Base-by-base conservation (phyloP, 2,113 vertebrate genomes). In the Oryzias melastigma region DNA sequence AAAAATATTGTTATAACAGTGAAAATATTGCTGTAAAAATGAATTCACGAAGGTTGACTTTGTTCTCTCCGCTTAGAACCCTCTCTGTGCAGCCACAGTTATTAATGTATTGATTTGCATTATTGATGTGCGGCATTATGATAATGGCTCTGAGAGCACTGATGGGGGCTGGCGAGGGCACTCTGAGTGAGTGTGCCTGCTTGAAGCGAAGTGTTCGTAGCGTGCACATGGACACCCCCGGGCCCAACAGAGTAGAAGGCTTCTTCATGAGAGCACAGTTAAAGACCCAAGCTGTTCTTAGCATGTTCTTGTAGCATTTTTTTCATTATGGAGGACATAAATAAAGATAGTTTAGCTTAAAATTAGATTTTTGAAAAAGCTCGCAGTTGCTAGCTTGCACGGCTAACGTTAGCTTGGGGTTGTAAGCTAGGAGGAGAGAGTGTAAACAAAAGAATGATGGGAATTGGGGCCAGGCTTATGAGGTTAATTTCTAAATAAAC, bases 41-140 rank as follows among this genome's bases (percentile, higher is more conserved):
- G 56, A 58, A 73, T 4, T 27, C 25, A 7, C 25, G 72, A 64
- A 79, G 60, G 53, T 46, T 14, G 3, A 68, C 67, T 80, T 49
- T 67, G 27, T 16, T 50, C 45, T 17, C 49, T 27, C n/a, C 16
- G 22, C 27, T 20, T 51, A 3, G 19, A 57, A 41, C 42, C 19
- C 45, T 27, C 54, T 57, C 55, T 35, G 24, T 78, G 59, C 66
- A 79, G 80, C 78, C 69, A 75, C 69, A 65, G 82, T 90, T 89
- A 89, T 90, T 91, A 89, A 90, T 91, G 90, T 87, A 89, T 81
- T 87, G 81, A 88, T 78, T 82, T 93, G 87, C 88, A 92, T 93
- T 92, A 93, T 93, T 93, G 88, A 93, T 93, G 85, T 63, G 45
- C 73, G 79, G 80, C 88, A 92, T 92, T 90, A 90, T 91, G 85